These are phyloP conservation scores for Monopterus albus DNA, from an alignment of 2,113 vertebrate genomes.

Conservation along the genomic window DNA sequence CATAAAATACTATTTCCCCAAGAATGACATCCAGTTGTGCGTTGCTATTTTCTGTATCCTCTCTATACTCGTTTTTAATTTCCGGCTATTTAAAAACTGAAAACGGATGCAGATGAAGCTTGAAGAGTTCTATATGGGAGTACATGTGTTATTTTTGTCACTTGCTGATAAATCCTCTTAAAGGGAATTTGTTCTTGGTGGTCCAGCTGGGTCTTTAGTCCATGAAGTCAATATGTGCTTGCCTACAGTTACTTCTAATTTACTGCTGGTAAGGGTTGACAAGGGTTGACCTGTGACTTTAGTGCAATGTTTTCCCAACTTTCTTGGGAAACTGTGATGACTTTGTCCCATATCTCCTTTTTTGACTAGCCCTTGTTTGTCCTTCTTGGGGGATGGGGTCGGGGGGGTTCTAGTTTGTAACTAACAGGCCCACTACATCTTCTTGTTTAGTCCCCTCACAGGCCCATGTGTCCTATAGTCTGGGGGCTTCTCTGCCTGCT, in stretches of 20 bases:
- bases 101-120: conserved; percentile 51
- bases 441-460: conserved; percentile 26
- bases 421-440: conserved; percentile 33
- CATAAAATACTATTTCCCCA: conserved; percentile 48
- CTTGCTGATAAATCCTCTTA: conserved; percentile 66
- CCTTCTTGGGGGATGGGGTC: conserved; percentile 40
- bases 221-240: conserved; percentile 66
- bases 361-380: conserved; percentile 74
- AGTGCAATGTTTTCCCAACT: conserved; percentile 75
- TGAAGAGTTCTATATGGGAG: conserved; percentile 43
- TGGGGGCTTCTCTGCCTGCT: conserved; percentile 18
- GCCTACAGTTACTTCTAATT: conserved; percentile 67
- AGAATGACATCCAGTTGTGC: conserved; percentile 61
- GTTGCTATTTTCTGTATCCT: conserved; percentile 44
- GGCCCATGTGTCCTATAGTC: conserved; percentile 29
- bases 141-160: conserved; percentile 42
- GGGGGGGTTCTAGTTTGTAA: conserved; percentile 59
- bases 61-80: conserved; percentile 8
- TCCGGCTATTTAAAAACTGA: conserved; percentile 12
- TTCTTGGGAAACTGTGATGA: conserved; percentile 49
- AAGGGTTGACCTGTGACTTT: conserved; percentile 65
- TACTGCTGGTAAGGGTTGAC: conserved; percentile 69
- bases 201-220: conserved; percentile 64
- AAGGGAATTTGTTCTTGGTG: conserved; percentile 74
- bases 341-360: conserved; percentile 51